phyloP scores from a whole-genome alignment of 1,140 invertebrate species.

The Ericerus pela region DNA sequence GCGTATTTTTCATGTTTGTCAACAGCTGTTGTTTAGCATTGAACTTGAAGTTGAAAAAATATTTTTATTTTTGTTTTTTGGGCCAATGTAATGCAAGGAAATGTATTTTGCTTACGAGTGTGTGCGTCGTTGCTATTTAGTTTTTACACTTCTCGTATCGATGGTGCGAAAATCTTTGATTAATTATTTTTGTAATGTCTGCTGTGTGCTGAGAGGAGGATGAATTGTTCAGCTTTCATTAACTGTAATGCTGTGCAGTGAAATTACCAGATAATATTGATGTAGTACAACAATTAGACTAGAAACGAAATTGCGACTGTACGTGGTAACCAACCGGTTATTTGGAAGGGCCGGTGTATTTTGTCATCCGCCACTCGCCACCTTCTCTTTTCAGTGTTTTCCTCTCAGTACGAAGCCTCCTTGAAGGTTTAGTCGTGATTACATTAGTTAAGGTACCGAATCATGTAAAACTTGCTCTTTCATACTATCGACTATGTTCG shows the following conservation, averaged over 20 bases:
- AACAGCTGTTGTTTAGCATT: constrained; percentile 9
- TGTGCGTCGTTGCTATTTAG: no score
- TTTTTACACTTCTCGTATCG: no score
- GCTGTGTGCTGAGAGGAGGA: no score
- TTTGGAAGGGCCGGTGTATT: constrained; percentile 7
- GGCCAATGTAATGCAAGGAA: no score
- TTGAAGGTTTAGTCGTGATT: constrained; percentile 1
- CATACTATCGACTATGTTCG: no score
- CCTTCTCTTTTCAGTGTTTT: no score
- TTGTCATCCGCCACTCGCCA: not conserved
- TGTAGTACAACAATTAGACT: constrained; percentile 10
- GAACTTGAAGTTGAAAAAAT: constrained; percentile 10
- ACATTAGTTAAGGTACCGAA: no score
- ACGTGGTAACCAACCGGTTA: constrained; percentile 8
- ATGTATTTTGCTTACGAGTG: no score
- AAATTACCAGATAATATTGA: not conserved
- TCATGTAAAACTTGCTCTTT: no score
- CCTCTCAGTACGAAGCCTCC: not conserved
- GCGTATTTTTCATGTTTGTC: constrained; percentile 6
- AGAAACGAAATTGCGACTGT: constrained; percentile 8
- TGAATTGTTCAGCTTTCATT: not conserved
- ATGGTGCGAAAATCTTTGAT: no score
- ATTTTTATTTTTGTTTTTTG: not conserved
- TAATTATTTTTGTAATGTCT: no score
- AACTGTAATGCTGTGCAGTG: not conserved